phyloP scores from a whole-genome alignment of 2,888 invertebrate species.

The Apotomis turbidana region DNA sequence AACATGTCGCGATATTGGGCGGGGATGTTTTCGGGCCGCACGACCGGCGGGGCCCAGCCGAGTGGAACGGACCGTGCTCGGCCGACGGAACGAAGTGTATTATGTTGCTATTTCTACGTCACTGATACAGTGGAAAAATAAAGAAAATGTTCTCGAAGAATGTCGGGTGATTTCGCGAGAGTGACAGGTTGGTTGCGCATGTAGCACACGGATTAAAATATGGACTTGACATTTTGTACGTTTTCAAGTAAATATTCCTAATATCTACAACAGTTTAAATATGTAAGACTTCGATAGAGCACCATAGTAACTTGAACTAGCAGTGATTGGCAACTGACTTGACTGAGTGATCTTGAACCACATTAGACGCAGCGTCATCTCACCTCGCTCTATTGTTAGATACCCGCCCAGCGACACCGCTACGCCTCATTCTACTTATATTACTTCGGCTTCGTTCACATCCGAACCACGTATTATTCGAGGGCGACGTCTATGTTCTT shows the following conservation, averaged over 20 bases:
- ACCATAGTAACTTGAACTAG: background rate
- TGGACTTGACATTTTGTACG: no score
- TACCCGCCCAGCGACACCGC: background rate
- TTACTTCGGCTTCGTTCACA: background rate
- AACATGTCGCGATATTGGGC: constrained; percentile 70
- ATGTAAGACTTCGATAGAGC: no score
- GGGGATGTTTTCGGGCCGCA: constrained; percentile 69
- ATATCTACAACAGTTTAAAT: no score
- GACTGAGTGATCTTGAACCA: background rate
- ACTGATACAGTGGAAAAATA: constrained; percentile 46
- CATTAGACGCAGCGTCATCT: background rate
- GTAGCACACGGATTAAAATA: background rate
- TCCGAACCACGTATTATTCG: background rate
- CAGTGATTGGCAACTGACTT: background rate
- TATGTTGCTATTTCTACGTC: constrained; percentile 38
- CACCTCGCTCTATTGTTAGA: background rate
- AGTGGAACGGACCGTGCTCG: constrained; percentile 63
- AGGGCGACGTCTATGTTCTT: background rate
- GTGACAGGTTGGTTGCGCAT: background rate
- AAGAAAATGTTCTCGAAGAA: constrained; percentile 23
- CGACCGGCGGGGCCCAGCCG: constrained; percentile 63
- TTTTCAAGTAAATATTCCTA: no score
- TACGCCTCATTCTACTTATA: background rate
- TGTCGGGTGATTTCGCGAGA: constrained; percentile 10
- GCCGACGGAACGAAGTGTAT: constrained; percentile 45